Conservation (phyloP, 2,113 vertebrate species). For the Danio rerio region DNA sequence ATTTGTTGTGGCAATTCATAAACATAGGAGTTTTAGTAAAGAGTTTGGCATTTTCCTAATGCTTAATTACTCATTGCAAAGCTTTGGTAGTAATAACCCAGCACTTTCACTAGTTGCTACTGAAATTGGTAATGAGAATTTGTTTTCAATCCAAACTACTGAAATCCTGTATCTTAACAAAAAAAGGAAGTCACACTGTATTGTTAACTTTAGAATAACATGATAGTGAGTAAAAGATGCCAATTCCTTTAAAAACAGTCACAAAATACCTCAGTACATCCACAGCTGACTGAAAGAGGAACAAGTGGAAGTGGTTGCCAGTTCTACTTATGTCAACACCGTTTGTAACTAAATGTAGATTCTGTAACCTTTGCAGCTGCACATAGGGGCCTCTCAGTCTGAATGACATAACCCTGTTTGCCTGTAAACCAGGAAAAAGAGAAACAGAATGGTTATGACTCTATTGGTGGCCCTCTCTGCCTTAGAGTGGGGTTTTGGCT, state of each 20-base stretch:
- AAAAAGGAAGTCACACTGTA: not conserved
- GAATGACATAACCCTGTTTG: slow-evolving; percentile 71
- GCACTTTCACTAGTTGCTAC: not conserved
- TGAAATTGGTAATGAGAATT: not conserved
- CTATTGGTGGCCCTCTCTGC: slow-evolving; percentile 71
- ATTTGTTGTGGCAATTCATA: no score
- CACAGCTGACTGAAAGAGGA: not conserved
- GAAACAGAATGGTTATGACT: slow-evolving; percentile 71
- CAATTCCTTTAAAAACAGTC: not conserved
- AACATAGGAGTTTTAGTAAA: no score
- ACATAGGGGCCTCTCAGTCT: slow-evolving; percentile 64
- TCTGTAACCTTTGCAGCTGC: slow-evolving; percentile 65
- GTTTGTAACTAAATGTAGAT: slow-evolving; percentile 40
- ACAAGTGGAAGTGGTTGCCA: slow-evolving; percentile 20
- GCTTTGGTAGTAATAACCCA: not conserved
- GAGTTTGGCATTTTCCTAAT: not conserved
- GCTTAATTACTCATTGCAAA: not conserved
- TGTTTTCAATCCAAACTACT: not conserved
- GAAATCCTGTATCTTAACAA: not conserved
- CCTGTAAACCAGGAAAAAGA: slow-evolving; percentile 72
- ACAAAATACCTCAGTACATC: not conserved
- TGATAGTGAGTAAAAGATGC: not conserved
- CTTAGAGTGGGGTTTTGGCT: slow-evolving; percentile 65
- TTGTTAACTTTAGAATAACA: not conserved
- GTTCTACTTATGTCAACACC: slow-evolving; percentile 4